Evolutionary conservation across 2,113 vertebrate genomes (phyloP), one percentile per base, ranked within the genome.

Genomic region (Antidorcas marsupialis): DNA sequence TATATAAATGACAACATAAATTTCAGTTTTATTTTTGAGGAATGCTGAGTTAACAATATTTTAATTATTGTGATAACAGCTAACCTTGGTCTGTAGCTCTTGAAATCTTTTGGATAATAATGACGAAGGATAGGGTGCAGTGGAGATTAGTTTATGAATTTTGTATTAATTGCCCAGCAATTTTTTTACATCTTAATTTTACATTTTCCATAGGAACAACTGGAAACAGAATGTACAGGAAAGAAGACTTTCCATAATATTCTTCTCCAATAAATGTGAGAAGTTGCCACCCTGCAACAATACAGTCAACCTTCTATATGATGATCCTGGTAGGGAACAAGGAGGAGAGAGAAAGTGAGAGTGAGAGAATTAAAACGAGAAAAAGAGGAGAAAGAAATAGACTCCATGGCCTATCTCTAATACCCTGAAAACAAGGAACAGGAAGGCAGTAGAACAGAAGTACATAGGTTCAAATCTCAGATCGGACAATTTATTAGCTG

Each of bases 21-120:
- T 90, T 53, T 64, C 53, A 85, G 45, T 59, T 96, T 95, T 76
- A 39, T 64, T 79, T 83, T 78, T 94, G 87, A 14, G 57, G 28
- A 89, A 28, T 3, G 59, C 23, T 62, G 28, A 83, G 13, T 79
- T 89, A 90, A 90, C 27, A 96, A 53, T 74, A 87, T 84, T 84
- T 39, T 71, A 60, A 76, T 88, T 87, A 43, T 17, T 95, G 64
- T 81, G 83, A 86, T 97, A 57, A 87, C 28, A 84, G 52, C 15
- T 62, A 90, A 50, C 25, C 6, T 94, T 85, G 45, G 88, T 82
- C 52, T 76, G 9, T 43, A 86, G 39, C 59, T 94, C 76, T 82
- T 90, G 71, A 97, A 96, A 89, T 47, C 74, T 94, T 90, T 62
- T 82, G 83, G 53, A 86, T 94, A 87, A 96, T 81, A 94, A 95